Evolutionary conservation across 2,113 vertebrate genomes (phyloP).

Genomic region (Sardina pilchardus): DNA sequence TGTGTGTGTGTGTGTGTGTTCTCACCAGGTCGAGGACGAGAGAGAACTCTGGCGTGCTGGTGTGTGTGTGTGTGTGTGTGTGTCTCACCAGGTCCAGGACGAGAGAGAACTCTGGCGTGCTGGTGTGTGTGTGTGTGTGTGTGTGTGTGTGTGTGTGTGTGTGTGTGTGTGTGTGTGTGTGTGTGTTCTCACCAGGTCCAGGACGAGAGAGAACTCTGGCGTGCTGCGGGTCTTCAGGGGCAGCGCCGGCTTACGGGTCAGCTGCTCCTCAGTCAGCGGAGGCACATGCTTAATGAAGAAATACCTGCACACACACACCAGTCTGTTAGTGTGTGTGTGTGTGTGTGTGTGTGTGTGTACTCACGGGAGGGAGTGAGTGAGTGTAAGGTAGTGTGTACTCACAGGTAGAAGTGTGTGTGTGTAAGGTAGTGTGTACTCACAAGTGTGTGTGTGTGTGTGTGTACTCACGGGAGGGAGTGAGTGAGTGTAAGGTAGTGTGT

Average conservation of each 20-base stretch:
- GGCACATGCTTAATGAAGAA: conserved; percentile 99
- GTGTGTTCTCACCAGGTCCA: conserved; percentile 97
- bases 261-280: conserved; percentile 95
- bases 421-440: no score
- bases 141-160: no score
- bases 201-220: conserved; percentile 95
- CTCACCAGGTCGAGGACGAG: no score
- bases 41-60: no score
- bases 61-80: no score
- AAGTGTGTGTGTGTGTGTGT: neutral
- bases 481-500: neutral
- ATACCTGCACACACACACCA: conserved; percentile 74
- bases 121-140: no score
- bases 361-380: neutral
- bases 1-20: no score
- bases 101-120: no score
- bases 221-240: conserved; percentile 98
- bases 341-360: neutral
- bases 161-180: no score
- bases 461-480: neutral
- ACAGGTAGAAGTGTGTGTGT: neutral
- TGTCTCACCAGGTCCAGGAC: no score
- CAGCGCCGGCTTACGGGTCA: conserved; percentile 94
- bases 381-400: no score
- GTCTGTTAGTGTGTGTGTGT: no score